Base-by-base conservation (phyloP, 2,113 vertebrate genomes). In the Tamias sibiricus region DNA sequence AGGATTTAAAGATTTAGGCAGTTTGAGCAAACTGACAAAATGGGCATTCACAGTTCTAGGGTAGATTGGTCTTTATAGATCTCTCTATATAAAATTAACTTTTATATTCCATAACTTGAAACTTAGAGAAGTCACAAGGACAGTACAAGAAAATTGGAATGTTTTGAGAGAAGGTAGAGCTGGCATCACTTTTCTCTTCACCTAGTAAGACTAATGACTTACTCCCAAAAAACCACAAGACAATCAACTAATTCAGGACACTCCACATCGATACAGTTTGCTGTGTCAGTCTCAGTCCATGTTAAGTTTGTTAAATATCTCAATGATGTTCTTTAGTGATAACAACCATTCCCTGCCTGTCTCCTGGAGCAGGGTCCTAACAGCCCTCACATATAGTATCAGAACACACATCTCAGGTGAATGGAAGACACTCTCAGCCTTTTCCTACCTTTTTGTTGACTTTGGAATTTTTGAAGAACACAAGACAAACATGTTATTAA, bases 271-370 rank as follows among this genome's bases (percentile, higher is more conserved):
- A 35, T 64, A 37, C 3, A n/a, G 54, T 42, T 4, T 64, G 6
- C 20, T 83, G 9, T 19, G 10, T 37, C 24, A 82, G 35, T 82
- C 12, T 83, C 1, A 16, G 16, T 13, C 16, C 20, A 40, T 47
- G 54, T 17, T 80, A 17, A 22, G 10, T 28, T 68, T 64, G 24
- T 17, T 16, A 71, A 14, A 35, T 84, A 42, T 8, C 4, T 42
- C 5, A 66, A 1, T 62, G 22, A 24, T 47, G 44, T 24, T 72
- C 13, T 52, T 85, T 52, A 11, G 17, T 85, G 3, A 12, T 76
- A 24, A 69, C 37, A 32, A 24, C 3, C 22, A n/a, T n/a, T 3
- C 19, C 13, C 37, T 24, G 2, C 2, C 3, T 3, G 0, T 12
- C 1, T 16, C 5, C 8, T 42, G 49, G 47, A 32, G 12, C 72